Conservation (phyloP, 1,140 invertebrate species). For the Parapsyche elsis region DNA sequence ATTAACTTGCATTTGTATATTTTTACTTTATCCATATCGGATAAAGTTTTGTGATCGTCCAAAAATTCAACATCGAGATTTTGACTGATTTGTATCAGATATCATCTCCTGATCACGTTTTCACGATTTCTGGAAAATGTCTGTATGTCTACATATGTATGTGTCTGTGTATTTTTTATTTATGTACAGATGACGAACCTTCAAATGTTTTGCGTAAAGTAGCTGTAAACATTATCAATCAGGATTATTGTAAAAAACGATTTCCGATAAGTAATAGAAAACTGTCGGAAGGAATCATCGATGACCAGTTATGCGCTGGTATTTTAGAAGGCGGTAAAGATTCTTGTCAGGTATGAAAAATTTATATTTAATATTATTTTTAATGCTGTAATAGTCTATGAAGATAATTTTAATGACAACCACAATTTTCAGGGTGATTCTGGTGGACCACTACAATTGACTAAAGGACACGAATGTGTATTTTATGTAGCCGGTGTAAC, state of each 20-base stretch:
- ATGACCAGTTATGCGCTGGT: constrained; percentile 45
- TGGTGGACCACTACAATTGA: constrained; percentile 67
- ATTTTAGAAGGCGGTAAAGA: constrained; percentile 58
- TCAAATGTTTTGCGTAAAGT: constrained; percentile 57
- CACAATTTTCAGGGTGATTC: constrained; percentile 70
- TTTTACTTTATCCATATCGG: too few species aligned
- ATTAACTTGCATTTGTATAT: background rate
- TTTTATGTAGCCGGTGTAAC: constrained; percentile 67
- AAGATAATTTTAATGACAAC: too few species aligned
- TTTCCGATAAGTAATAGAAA: constrained; percentile 43
- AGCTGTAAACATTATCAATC: constrained; percentile 45
- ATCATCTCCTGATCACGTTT: too few species aligned
- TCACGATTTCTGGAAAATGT: too few species aligned
- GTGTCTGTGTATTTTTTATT: too few species aligned
- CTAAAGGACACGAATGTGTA: constrained; percentile 58
- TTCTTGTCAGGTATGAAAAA: constrained; percentile 42
- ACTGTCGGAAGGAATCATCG: constrained; percentile 11
- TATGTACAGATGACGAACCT: constrained; percentile 54
- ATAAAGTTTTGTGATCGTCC: too few species aligned
- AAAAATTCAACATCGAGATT: too few species aligned
- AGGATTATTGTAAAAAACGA: constrained; percentile 24
- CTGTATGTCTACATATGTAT: too few species aligned
- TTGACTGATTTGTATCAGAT: too few species aligned
- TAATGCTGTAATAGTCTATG: too few species aligned
- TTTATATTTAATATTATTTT: too few species aligned